Evolutionary conservation across 2,113 vertebrate genomes (phyloP).

Genomic region (Stigmatopora nigra): DNA sequence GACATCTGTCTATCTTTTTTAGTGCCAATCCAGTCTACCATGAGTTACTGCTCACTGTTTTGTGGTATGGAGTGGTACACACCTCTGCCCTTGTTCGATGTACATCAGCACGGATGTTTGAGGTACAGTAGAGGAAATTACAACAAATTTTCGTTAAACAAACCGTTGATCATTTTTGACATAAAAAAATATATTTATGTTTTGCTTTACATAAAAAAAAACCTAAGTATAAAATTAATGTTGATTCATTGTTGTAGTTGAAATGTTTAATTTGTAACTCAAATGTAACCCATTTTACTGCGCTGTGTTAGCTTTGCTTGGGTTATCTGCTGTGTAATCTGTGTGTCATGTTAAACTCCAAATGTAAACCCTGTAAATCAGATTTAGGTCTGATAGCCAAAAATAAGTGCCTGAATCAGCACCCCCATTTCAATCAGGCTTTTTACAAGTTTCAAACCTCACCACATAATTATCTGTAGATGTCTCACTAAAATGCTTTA

Average conservation of each 20-base stretch:
- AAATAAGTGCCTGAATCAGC: constrained; percentile 29
- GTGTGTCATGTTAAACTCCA: constrained; percentile 28
- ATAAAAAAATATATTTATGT: background rate
- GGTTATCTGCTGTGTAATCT: constrained; percentile 47
- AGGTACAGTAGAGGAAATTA: constrained; percentile 69
- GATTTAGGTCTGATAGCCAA: background rate
- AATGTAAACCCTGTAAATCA: constrained; percentile 10
- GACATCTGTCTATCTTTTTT: constrained; percentile 25
- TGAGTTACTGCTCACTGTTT: constrained; percentile 87
- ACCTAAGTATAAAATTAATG: background rate
- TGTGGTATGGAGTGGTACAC: constrained; percentile 98
- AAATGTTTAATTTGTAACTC: background rate
- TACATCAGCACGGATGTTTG: constrained; percentile 97
- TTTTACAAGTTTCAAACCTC: constrained; percentile 30
- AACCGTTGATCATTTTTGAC: background rate
- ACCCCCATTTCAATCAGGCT: constrained; percentile 31
- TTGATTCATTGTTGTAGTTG: background rate
- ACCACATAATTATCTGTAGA: constrained; percentile 34
- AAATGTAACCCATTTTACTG: constrained; percentile 33
- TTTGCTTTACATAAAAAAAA: background rate
- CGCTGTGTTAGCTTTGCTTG: constrained; percentile 51
- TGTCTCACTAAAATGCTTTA: constrained; percentile 12
- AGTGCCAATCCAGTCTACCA: constrained; percentile 97
- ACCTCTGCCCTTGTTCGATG: constrained; percentile 95
- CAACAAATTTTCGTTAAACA: background rate